Evolutionary conservation across 2,888 invertebrate species (phyloP), one percentile per base, ranked within the genome.

Genomic region (Yponomeuta malinellus): DNA sequence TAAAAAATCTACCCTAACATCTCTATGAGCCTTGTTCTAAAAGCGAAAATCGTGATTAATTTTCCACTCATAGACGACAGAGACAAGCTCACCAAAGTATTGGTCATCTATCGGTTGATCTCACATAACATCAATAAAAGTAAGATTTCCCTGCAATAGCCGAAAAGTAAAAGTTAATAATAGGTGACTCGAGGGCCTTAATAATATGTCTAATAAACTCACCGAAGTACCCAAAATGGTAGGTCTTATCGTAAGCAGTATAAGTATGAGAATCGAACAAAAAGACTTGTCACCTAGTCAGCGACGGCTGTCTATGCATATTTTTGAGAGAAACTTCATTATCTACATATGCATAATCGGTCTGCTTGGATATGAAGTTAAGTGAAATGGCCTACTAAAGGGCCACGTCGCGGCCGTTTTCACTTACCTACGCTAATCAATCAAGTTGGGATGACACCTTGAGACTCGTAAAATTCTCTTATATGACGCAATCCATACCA

Each of bases 251-350:
- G 43, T 8, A 5, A 1, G 8, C 43, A 43, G 3, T 2, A 63
- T 63, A 63, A n/a, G n/a, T 63, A 0, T 8, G 43, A 43, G 43
- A 43, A 43, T 43, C 43, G 43, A 43, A 43, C 6, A 43, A 43
- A 43, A 43, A 8, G 9, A 3, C 65, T 75, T 73, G 79, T 15
- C 15, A 59, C 6, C 52, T 15, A 59, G 15, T 5, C 12, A 15
- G 52, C 52, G 52, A 59, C 2, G 52, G 52, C 52, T 15, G 52
- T 5, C 52, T 59, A 59, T 59, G 52, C 52, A 59, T 59, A 59
- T 59, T 59, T 15, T 59, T 12, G 15, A 15, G 52, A 59, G 52
- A 59, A 59, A 59, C 15, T 59, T 12, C 52, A 59, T 59, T 59
- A 15, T 59, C 52, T 59, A 12, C 12, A 52, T 52, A 52, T 52